Base-by-base conservation (phyloP, 2,888 invertebrate species). In the Andrena hattorfiana region DNA sequence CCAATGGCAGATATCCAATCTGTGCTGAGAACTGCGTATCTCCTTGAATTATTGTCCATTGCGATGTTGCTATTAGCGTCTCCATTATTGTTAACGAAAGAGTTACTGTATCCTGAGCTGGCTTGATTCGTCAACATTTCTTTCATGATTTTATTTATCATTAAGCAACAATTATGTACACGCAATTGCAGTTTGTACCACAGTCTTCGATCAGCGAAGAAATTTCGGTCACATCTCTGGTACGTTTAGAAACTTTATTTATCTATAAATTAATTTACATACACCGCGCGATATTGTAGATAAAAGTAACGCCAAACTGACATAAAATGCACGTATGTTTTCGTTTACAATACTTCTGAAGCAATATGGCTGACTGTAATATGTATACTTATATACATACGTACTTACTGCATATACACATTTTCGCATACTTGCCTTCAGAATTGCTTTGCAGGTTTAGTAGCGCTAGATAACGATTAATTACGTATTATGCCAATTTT, bases 1-100 rank as follows among this genome's bases (percentile, higher is more conserved):
- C 94, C 93, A 60, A 94, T 94, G 2, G 92, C 85, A 56, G 93
- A 92, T 80, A 94, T 89, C 94, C 94, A 94, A 23, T 94, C 93
- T 30, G 92, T 93, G 72, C 94, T 93, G 5, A 94, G 84, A 42
- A 94, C 89, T 5, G 94, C 94, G 63, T 94, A 94, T 83, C 87
- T 91, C 77, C 93, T 91, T 0, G 92, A 78, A 72, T 85, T 90
- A 77, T 89, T 91, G 20, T 93, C 92, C 42, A 89, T 88, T 13
- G 90, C 86, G 80, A 85, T 92, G 48, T 89, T 91, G 16, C 88
- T 87, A 77, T 89, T 90, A 28, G 89, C 48, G 63, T 92, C 93
- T 26, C 92, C 92, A 82, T 93, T 93, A 73, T 94, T 94, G 81
- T 89, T 93, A 64, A 90, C 87, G 85, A 92, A 94, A 74, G 92